phyloP scores from a whole-genome alignment of 2,113 vertebrate species.

The human region DNA sequence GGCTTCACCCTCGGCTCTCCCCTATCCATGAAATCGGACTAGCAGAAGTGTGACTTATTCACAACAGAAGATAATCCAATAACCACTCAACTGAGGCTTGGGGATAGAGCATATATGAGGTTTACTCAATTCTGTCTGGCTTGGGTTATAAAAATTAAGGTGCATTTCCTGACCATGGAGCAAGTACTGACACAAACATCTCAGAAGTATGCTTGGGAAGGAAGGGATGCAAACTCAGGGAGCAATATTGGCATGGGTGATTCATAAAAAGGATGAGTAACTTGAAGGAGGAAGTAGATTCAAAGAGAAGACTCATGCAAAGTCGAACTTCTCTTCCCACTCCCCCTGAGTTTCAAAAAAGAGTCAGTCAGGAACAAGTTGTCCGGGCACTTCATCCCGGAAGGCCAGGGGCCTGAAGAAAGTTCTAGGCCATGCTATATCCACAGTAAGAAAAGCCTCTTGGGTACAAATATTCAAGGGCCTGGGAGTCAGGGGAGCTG shows the following conservation, averaged over 20 bases:
- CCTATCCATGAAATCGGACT: neutral
- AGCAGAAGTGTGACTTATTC: neutral
- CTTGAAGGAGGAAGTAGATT: neutral
- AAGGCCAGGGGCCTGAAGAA: neutral
- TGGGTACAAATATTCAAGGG: neutral
- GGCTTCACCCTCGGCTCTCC: neutral
- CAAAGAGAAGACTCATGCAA: neutral
- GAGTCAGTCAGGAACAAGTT: neutral
- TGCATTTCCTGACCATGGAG: slow-evolving; percentile 18
- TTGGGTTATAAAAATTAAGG: slow-evolving; percentile 3
- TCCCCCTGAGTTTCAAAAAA: neutral
- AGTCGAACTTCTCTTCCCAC: neutral
- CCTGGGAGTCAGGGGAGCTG: neutral
- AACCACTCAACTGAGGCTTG: neutral
- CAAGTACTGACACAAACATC: neutral
- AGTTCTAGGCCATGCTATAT: neutral
- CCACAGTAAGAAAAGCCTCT: neutral
- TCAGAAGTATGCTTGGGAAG: neutral
- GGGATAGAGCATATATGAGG: neutral
- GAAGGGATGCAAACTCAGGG: neutral
- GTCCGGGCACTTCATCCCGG: neutral
- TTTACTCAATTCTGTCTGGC: slow-evolving; percentile 24
- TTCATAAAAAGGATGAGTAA: slow-evolving; percentile 6
- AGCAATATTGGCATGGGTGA: neutral
- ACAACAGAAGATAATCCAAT: neutral